These are phyloP conservation scores for Lathamus discolor DNA, from an alignment of 2,113 vertebrate species.

Conservation along the genomic window DNA sequence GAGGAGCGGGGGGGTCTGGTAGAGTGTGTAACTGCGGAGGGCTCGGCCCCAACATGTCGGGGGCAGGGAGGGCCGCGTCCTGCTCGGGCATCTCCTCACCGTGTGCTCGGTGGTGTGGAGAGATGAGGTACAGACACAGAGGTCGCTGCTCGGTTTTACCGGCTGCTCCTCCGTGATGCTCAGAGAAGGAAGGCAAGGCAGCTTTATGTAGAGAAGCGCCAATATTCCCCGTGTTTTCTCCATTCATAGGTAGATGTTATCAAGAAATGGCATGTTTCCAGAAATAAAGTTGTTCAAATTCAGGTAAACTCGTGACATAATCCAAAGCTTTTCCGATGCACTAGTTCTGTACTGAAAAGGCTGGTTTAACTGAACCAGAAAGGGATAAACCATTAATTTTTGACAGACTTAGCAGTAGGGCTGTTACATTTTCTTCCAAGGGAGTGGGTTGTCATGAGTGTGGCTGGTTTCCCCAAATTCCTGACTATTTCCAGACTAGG, in stretches of 20 bases:
- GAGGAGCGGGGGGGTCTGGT: not conserved
- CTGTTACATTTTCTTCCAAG: not conserved
- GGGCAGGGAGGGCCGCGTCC: not conserved
- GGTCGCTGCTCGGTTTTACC: not conserved
- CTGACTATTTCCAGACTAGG: not conserved
- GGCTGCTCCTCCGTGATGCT: fast-evolving
- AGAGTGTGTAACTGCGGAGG: not conserved
- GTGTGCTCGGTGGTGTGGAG: fast-evolving
- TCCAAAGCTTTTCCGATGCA: not conserved
- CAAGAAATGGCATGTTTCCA: not conserved
- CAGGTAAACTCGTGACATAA: not conserved
- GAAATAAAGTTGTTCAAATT: not conserved
- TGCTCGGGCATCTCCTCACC: too few species aligned
- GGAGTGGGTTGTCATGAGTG: fast-evolving
- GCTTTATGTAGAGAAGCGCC: fast-evolving
- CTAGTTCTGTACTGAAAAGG: not conserved
- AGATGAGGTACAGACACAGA: fast-evolving
- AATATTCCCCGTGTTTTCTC: fast-evolving
- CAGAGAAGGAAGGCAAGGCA: not conserved
- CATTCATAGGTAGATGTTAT: not conserved
- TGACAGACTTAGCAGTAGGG: not conserved
- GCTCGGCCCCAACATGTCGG: not conserved
- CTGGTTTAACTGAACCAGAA: not conserved
- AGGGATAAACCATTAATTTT: not conserved
- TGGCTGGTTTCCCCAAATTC: not conserved